These are phyloP conservation scores for Mesaphorura yosii DNA, from an alignment of 1,140 invertebrate species.

Conservation along the genomic window DNA sequence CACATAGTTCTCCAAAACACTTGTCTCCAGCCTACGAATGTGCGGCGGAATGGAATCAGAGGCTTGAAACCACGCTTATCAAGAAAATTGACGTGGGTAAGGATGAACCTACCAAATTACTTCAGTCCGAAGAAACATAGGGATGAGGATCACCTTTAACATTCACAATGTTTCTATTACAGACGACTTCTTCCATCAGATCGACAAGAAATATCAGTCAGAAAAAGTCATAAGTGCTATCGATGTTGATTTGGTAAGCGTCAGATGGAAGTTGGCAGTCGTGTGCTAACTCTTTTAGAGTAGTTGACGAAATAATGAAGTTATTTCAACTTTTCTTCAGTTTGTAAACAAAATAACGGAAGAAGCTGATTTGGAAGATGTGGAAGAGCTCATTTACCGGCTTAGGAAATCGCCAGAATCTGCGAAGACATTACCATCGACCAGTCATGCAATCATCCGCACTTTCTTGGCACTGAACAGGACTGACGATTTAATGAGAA, in stretches of 20 bases:
- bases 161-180: slow-evolving; percentile 6
- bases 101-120: not conserved
- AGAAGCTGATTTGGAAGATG: slow-evolving; percentile 45
- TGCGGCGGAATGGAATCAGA: slow-evolving; percentile 49
- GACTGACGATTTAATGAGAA: slow-evolving; percentile 50
- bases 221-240: slow-evolving; percentile 48
- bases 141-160: not conserved
- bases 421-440: slow-evolving; percentile 58
- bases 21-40: slow-evolving; percentile 56
- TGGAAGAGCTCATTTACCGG: slow-evolving; percentile 54
- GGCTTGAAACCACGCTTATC: slow-evolving; percentile 47
- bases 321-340: slow-evolving; percentile 16
- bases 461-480: slow-evolving; percentile 48
- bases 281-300: not conserved
- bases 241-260: slow-evolving; percentile 52
- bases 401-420: slow-evolving; percentile 57
- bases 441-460: slow-evolving; percentile 64
- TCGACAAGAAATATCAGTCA: slow-evolving; percentile 48
- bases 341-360: slow-evolving; percentile 51
- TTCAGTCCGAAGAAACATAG: not conserved
- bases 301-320: not conserved
- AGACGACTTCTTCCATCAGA: slow-evolving; percentile 48
- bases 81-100: slow-evolving; percentile 47
- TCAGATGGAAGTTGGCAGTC: too few species aligned
- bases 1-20: not conserved